Evolutionary conservation across 2,797 vertebrate species (phyloP).

Genomic region (Lemur catta): DNA sequence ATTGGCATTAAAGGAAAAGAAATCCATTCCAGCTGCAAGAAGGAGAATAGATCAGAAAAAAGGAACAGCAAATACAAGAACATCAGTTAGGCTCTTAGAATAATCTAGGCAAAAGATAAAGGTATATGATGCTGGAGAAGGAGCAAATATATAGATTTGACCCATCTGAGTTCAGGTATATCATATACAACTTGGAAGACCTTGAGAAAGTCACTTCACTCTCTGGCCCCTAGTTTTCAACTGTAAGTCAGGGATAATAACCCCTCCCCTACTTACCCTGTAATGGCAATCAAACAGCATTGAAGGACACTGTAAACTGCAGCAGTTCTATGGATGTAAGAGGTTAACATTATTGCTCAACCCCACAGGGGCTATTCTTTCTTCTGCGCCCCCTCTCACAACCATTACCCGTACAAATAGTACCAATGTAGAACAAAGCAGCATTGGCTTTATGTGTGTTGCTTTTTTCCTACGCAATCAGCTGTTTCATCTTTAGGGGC

Average conservation of each 20-base stretch:
- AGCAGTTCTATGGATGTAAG: not conserved
- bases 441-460: not conserved
- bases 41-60: not conserved
- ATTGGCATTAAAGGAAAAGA: not conserved
- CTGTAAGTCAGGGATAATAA: not conserved
- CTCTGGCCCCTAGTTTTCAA: not conserved
- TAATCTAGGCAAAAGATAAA: not conserved
- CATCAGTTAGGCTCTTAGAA: not conserved
- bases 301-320: not conserved
- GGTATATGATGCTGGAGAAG: not conserved
- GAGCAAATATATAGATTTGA: not conserved
- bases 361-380: not conserved
- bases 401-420: not conserved
- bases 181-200: not conserved
- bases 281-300: not conserved
- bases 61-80: not conserved
- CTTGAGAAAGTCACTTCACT: not conserved
- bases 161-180: not conserved
- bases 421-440: not conserved
- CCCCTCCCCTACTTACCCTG: not conserved
- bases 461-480: not conserved
- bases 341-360: not conserved
- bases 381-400: not conserved
- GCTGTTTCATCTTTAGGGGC: not conserved
- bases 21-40: not conserved